Conservation (phyloP, 2,888 invertebrate species). For the Acanthococcus lagerstroemiae region DNA sequence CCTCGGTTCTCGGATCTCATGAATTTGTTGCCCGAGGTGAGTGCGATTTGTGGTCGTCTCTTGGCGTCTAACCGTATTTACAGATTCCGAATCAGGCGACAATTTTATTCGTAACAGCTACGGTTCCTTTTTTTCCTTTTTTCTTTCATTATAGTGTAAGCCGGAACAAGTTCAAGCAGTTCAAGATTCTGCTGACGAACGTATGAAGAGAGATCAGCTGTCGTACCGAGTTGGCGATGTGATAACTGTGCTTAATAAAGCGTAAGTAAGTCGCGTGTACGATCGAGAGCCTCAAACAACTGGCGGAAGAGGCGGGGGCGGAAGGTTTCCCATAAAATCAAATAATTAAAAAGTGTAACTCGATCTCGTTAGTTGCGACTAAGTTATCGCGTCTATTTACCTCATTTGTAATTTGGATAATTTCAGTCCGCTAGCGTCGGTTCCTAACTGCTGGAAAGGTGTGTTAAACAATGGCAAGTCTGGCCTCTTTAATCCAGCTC, state of each 20-base stretch:
- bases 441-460: constrained; percentile 70
- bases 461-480: constrained; percentile 77
- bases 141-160: constrained; percentile 49
- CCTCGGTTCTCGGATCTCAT: constrained; percentile 84
- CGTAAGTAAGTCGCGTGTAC: constrained; percentile 42
- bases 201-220: constrained; percentile 56
- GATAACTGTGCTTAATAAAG: constrained; percentile 81
- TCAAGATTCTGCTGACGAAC: constrained; percentile 48
- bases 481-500: constrained; percentile 83
- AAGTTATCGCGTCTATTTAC: background rate
- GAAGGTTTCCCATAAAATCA: background rate
- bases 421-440: constrained; percentile 48
- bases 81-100: no score
- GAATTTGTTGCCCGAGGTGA: constrained; percentile 62
- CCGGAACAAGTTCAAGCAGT: constrained; percentile 89
- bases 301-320: no score
- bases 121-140: background rate
- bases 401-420: background rate
- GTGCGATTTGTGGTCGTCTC: no score
- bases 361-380: no score
- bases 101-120: background rate
- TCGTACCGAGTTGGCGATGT: constrained; percentile 79
- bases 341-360: background rate
- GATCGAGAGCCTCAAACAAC: background rate
- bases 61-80: no score